Conservation (phyloP, 2,888 invertebrate genomes). For the Ganaspis brasiliensis region DNA sequence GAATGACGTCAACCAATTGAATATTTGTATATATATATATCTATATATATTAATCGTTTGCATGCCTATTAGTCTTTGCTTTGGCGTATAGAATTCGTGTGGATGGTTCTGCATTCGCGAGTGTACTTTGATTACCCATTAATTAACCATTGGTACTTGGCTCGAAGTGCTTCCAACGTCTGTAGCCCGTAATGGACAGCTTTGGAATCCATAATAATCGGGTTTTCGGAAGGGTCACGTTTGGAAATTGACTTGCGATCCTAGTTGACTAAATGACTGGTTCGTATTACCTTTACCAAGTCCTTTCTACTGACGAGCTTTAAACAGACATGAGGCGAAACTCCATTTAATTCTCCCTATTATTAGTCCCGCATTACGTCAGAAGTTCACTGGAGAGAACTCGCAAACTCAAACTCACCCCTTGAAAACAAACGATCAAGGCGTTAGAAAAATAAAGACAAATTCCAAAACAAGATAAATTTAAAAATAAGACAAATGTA, state of each 20-base stretch:
- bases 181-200: constrained; percentile 54
- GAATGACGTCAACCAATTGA: neutral
- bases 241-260: constrained; percentile 68
- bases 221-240: constrained; percentile 58
- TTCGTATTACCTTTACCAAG: constrained; percentile 65
- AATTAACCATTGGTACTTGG: constrained; percentile 53
- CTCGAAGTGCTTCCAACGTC: constrained; percentile 55
- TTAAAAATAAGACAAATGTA: too few relatives aligned
- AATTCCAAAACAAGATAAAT: neutral
- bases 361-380: constrained; percentile 53
- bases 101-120: constrained; percentile 49
- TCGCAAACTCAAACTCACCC: neutral
- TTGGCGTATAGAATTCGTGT: constrained; percentile 1
- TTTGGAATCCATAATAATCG: constrained; percentile 59
- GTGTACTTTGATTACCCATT: constrained; percentile 47
- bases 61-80: neutral
- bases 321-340: constrained; percentile 55
- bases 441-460: neutral
- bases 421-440: constrained; percentile 3
- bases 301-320: constrained; percentile 64
- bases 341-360: constrained; percentile 64
- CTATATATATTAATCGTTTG: neutral
- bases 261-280: constrained; percentile 66
- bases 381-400: neutral
- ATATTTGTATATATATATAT: neutral